Conservation (phyloP, 92 coral and sea anemone species). For the Porites rus region DNA sequence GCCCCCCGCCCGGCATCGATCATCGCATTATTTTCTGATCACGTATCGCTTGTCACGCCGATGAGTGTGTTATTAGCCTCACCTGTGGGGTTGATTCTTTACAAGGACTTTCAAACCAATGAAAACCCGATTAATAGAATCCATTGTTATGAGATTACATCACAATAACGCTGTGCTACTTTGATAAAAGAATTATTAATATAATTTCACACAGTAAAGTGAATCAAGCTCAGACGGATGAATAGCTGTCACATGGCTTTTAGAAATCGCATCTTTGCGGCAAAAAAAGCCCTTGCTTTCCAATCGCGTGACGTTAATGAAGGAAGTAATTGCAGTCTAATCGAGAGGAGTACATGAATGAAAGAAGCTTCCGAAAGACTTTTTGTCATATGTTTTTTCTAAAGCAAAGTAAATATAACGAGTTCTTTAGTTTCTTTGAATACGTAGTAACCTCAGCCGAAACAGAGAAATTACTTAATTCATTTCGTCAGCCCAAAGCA, state of each 20-base stretch:
- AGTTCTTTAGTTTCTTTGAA: too few relatives aligned
- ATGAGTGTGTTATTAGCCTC: neutral
- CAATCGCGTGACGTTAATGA: conserved; percentile 22
- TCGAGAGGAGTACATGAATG: conserved; percentile 1
- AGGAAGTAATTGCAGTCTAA: conserved; percentile 19
- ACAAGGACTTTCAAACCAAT: conserved; percentile 17
- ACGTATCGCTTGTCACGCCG: conserved; percentile 45
- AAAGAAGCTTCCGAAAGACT: neutral
- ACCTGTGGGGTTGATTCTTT: neutral
- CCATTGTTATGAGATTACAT: conserved; percentile 35
- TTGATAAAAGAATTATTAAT: conserved; percentile 25
- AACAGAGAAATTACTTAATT: too few relatives aligned
- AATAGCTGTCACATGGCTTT: neutral
- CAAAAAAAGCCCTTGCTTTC: neutral
- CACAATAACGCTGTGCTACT: conserved; percentile 3
- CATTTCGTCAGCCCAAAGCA: too few relatives aligned
- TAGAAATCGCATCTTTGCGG: neutral
- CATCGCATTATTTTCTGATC: conserved; percentile 40
- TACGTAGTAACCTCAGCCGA: too few relatives aligned
- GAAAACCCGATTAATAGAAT: conserved; percentile 40
- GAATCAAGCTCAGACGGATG: conserved; percentile 7
- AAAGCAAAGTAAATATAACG: too few relatives aligned
- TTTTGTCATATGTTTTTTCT: neutral
- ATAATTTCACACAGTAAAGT: neutral
- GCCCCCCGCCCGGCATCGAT: conserved; percentile 44